Conservation (phyloP, 35 echinoderm and acorn worm genomes). For the Ptychodera flava region DNA sequence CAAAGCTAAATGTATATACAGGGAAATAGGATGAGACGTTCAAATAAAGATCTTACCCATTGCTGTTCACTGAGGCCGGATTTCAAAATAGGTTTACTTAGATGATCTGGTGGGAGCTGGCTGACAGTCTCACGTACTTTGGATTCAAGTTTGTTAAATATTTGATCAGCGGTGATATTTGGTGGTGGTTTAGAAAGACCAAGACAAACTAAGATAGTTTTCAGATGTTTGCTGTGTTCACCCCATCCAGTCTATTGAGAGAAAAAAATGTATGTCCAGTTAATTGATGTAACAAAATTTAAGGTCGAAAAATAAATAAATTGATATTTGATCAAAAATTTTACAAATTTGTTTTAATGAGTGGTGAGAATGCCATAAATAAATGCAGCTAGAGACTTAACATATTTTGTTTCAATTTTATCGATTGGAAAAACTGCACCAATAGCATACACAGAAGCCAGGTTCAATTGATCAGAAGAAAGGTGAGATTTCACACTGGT, state of each 20-base stretch:
- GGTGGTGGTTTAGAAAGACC: conserved; percentile 66
- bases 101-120: conserved; percentile 22
- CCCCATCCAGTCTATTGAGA: conserved; percentile 63
- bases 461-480: no score
- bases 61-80: conserved; percentile 58
- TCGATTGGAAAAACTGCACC: no score
- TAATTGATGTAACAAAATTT: not conserved
- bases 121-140: conserved; percentile 27
- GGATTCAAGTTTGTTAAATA: conserved; percentile 79
- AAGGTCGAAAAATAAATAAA: not conserved
- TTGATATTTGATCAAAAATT: no score
- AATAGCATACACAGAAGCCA: no score
- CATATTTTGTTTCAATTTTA: no score
- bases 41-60: conserved; percentile 92
- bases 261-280: not conserved
- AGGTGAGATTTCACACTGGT: no score
- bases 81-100: conserved; percentile 66
- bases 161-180: conserved; percentile 43
- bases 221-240: conserved; percentile 60
- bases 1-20: no score
- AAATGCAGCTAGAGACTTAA: no score
- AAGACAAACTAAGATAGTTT: conserved; percentile 48
- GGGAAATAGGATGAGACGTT: no score
- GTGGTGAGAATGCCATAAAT: no score
- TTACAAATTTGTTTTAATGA: no score